Conservation (phyloP, 2,888 invertebrate genomes). For the Eupithecia vulgata region DNA sequence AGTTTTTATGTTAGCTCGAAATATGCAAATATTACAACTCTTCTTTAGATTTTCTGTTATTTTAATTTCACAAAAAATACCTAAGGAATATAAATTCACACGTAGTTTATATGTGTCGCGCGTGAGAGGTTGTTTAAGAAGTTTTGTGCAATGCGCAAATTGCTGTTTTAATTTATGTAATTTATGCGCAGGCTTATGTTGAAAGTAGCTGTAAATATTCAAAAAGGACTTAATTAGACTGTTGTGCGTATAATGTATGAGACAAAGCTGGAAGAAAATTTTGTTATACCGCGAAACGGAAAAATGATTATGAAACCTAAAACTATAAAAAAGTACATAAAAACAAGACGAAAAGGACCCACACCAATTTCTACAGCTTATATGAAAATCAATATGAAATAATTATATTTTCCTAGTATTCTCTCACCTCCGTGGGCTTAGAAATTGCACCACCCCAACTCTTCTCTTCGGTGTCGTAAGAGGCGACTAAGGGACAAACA, state of each 20-base stretch:
- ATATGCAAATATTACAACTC: conserved; percentile 8
- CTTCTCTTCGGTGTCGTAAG: too few relatives aligned
- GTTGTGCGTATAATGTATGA: conserved; percentile 55
- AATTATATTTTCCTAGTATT: neutral
- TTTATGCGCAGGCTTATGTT: conserved; percentile 10
- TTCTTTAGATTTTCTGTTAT: conserved; percentile 7
- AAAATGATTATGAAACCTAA: neutral
- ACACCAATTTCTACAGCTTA: too few relatives aligned
- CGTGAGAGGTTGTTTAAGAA: conserved; percentile 6
- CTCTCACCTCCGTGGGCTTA: too few relatives aligned
- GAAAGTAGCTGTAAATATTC: conserved; percentile 50
- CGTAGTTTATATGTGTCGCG: neutral
- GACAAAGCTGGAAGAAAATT: neutral
- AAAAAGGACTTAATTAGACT: conserved; percentile 69
- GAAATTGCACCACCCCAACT: too few relatives aligned
- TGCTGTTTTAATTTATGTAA: conserved; percentile 3
- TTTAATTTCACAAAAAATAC: neutral
- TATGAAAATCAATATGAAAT: too few relatives aligned
- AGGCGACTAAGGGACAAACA: too few relatives aligned
- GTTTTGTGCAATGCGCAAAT: conserved; percentile 14
- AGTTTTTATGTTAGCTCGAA: conserved; percentile 7
- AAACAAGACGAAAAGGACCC: too few relatives aligned
- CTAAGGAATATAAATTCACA: conserved; percentile 10
- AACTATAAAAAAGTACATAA: neutral
- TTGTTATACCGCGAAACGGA: neutral